A percentile compares a stretch with the other conserved stretches of the same genome.
Evolutionary conservation across 2,888 invertebrate species (phyloP).

Genomic region (Yponomeuta malinellus): DNA sequence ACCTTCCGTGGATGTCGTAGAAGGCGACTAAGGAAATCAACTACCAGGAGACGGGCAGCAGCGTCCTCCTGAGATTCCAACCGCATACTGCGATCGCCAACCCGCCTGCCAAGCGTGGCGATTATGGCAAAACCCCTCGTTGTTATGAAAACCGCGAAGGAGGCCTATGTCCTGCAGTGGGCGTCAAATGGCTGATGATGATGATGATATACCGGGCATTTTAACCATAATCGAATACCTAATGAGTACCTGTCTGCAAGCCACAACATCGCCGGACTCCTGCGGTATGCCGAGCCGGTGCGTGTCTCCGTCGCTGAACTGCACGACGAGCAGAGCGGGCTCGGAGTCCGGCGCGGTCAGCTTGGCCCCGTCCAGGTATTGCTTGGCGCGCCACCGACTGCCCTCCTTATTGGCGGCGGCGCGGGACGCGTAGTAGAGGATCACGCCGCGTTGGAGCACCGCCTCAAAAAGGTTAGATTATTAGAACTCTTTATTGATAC

Average conservation of each 20-base stretch:
- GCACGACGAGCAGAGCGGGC: slow-evolving; percentile 62
- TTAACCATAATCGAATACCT: not conserved
- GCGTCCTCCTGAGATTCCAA: too few species aligned
- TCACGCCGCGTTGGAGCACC: slow-evolving; percentile 80
- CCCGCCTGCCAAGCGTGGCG: too few species aligned
- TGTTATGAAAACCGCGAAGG: too few species aligned
- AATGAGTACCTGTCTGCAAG: slow-evolving; percentile 58
- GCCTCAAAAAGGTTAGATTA: slow-evolving; percentile 45
- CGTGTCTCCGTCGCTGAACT: slow-evolving; percentile 76
- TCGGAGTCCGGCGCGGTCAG: slow-evolving; percentile 59
- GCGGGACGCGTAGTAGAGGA: slow-evolving; percentile 76
- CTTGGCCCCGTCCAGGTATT: slow-evolving; percentile 79
- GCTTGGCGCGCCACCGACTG: slow-evolving; percentile 74
- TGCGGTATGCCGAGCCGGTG: slow-evolving; percentile 70
- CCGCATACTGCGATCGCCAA: too few species aligned
- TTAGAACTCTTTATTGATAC: too few species aligned
- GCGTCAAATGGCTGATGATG: too few species aligned
- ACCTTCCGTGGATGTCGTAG: too few species aligned
- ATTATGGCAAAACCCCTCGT: too few species aligned
- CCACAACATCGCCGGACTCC: slow-evolving; percentile 38
- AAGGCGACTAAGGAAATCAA: too few species aligned
- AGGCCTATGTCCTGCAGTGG: too few species aligned
- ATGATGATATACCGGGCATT: too few species aligned
- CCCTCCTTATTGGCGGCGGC: slow-evolving; percentile 78
- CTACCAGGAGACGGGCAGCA: too few species aligned